phyloP scores from a whole-genome alignment of 2,888 invertebrate genomes.

The Agriopis aurantiaria region DNA sequence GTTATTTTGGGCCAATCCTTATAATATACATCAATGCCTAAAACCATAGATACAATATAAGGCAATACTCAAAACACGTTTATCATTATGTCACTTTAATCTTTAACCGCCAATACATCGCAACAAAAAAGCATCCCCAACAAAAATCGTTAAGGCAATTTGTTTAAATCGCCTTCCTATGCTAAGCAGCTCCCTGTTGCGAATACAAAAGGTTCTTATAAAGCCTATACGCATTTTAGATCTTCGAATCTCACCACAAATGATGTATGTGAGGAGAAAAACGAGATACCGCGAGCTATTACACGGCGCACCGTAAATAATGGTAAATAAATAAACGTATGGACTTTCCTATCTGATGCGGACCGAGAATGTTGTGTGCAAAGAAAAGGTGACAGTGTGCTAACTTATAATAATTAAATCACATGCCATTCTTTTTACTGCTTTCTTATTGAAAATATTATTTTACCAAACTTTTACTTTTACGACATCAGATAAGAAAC shows the following conservation, averaged over 20 bases:
- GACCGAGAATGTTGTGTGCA: slow-evolving; percentile 65
- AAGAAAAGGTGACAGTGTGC: slow-evolving; percentile 47
- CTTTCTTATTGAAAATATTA: too few relatives aligned
- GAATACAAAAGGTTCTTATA: slow-evolving; percentile 60
- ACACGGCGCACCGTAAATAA: slow-evolving; percentile 82
- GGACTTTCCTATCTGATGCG: slow-evolving; percentile 80
- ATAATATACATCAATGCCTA: too few relatives aligned
- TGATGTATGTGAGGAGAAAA: slow-evolving; percentile 79
- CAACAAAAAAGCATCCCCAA: slow-evolving; percentile 71
- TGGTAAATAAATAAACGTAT: slow-evolving; percentile 83
- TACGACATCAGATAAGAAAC: too few relatives aligned
- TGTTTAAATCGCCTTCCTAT: slow-evolving; percentile 83
- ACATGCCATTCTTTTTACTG: not conserved
- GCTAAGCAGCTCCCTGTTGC: slow-evolving; percentile 76
- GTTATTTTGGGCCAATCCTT: too few relatives aligned
- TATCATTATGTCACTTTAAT: slow-evolving; percentile 14
- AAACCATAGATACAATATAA: too few relatives aligned
- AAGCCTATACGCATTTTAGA: slow-evolving; percentile 62
- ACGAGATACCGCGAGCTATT: slow-evolving; percentile 78
- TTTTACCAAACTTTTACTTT: too few relatives aligned
- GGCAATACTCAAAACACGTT: not conserved
- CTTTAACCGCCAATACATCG: slow-evolving; percentile 61
- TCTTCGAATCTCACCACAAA: slow-evolving; percentile 69
- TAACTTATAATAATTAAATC: slow-evolving; percentile 2
- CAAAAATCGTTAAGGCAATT: slow-evolving; percentile 81